Base-by-base conservation (phyloP, 2,113 vertebrate species). In the Bagarius yarrelli region DNA sequence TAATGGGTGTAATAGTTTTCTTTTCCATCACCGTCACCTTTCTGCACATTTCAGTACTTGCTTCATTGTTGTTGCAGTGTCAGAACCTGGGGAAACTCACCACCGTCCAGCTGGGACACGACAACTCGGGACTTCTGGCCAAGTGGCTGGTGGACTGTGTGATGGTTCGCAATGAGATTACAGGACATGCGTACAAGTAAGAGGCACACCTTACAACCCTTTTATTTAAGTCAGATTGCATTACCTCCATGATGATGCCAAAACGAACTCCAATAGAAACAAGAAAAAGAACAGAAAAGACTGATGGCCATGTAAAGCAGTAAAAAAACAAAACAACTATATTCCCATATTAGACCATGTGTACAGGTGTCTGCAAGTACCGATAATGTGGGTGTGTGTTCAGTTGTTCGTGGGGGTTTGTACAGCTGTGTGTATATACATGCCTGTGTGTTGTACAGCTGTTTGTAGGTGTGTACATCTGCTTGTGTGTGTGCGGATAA, bases 61-160 rank as follows among this genome's bases (percentile, higher is more conserved):
- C 0, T 72, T 5, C 1, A 3, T 2, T 34, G 0, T 82, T 64
- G 71, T 82, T 80, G 78, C 93, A 99, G 98, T 95, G 97, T 88
- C 96, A 96, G 91, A 99, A 99, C 91, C 90, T 99, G 88, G 98
- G 98, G 83, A 95, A 97, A 85, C 93, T 99, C 87, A 99, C 96
- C 2, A 99, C 98, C 0, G 94, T 96, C 86, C 96, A 99, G 91
- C 91, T 99, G 83, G 98, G 98, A 16, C 97, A 99, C 44, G 97
- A 99, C 90, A 99, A 98, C 92, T 96, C 97, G 0, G 98, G 98
- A 78, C 86, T 99, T 0, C 91, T 99, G 85, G 95, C 97, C 87
- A 99, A 99, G 90, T 99, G 98, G 96, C 92, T 99, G 80, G 96
- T 99, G 85, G 97, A 99, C 90, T 98, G 95, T 67, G 98, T 99